phyloP scores from a whole-genome alignment of 2,797 vertebrate species.

The Lepilemur septentrionalis region DNA sequence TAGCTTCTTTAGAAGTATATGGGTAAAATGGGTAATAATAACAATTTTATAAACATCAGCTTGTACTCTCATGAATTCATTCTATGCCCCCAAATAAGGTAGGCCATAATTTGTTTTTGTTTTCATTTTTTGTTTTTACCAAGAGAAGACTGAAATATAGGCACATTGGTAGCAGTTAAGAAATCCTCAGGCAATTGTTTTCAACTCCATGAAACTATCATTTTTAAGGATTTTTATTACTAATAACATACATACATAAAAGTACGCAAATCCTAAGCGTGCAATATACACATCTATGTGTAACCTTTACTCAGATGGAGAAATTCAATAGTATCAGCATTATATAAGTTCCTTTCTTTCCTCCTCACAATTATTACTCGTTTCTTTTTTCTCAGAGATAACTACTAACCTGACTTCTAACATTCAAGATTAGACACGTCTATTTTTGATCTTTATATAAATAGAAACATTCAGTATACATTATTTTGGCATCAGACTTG shows the following conservation, averaged over 20 bases:
- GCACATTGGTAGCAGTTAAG: background rate
- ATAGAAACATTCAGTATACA: background rate
- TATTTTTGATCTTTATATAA: background rate
- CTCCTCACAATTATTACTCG: background rate
- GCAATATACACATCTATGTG: background rate
- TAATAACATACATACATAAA: background rate
- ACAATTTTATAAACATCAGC: background rate
- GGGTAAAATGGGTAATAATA: background rate
- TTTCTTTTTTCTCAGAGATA: background rate
- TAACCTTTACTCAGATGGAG: background rate
- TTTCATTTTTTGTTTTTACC: background rate
- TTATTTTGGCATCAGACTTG: background rate
- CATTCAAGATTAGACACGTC: background rate
- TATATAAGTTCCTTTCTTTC: background rate
- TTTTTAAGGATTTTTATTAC: background rate
- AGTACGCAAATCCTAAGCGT: background rate
- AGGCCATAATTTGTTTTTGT: background rate
- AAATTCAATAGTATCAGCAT: background rate
- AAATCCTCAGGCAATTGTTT: background rate
- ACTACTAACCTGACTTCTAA: background rate
- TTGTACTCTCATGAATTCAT: background rate
- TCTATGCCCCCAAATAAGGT: background rate
- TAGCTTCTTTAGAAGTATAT: background rate
- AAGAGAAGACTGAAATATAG: background rate
- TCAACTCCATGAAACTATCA: background rate